These are phyloP conservation scores for Pseudorhiza aurosa DNA, from an alignment of 30 jellyfish, hydroid and myxozoan species.

Conservation along the genomic window DNA sequence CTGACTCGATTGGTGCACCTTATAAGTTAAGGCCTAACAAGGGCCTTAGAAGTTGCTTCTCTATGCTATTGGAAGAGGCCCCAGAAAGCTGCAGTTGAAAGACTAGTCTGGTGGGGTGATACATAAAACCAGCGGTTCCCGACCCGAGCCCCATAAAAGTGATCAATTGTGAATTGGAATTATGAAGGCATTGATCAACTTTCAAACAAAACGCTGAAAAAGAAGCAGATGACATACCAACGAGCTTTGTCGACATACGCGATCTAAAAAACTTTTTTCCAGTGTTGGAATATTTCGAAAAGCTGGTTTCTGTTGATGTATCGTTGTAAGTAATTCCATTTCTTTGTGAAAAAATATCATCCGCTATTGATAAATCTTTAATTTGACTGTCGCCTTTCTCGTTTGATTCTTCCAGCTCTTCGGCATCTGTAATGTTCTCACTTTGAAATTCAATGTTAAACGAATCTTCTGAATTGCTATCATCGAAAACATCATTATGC, in stretches of 20 bases:
- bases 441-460: conserved; percentile 72
- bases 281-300: not conserved
- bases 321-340: not conserved
- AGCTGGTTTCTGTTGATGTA: not conserved
- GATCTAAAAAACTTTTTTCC: conserved; percentile 22
- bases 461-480: conserved; percentile 69
- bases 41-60: no score
- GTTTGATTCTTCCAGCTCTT: conserved; percentile 29
- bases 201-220: no score
- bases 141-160: no score
- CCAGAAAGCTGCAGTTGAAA: no score
- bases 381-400: not conserved
- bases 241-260: conserved; percentile 65
- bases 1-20: no score
- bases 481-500: conserved; percentile 79
- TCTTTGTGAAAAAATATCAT: not conserved
- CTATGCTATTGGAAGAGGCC: no score
- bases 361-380: not conserved
- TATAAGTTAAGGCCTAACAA: no score
- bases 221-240: no score
- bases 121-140: no score
- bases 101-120: no score
- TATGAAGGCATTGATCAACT: no score
- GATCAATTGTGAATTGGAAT: no score
- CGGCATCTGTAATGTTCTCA: conserved; percentile 27